A percentile compares a stretch with the other conserved stretches of the same genome.
phyloP scores from a whole-genome alignment of 2,797 vertebrate genomes.

The Buphagus erythrorhynchus region DNA sequence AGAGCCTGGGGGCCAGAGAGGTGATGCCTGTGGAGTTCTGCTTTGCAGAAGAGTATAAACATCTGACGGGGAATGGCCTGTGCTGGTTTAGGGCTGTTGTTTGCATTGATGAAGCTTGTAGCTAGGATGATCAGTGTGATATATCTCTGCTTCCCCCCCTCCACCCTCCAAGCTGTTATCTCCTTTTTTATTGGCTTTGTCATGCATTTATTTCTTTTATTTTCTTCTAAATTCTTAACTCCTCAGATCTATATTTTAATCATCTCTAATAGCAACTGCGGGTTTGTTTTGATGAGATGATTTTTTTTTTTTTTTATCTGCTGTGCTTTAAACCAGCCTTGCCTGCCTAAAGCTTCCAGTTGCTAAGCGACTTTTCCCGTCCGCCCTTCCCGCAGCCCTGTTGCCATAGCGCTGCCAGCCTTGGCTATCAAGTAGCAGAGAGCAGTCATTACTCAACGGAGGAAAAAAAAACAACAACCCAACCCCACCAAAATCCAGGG shows the following conservation, averaged over 20 bases:
- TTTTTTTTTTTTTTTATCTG: neutral
- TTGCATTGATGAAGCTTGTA: neutral
- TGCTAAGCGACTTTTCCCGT: slow-evolving; percentile 75
- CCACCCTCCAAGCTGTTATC: neutral
- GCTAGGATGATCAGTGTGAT: neutral
- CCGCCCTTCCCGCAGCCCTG: slow-evolving; percentile 67
- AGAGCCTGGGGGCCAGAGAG: neutral
- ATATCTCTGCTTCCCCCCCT: neutral
- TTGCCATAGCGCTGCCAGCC: slow-evolving; percentile 79
- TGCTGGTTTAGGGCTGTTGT: neutral
- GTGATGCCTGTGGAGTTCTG: neutral
- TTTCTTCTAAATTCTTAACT: neutral
- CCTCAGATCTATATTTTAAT: neutral
- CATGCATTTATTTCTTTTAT: neutral
- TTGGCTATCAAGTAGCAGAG: slow-evolving; percentile 74
- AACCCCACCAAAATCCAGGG: slow-evolving; percentile 1
- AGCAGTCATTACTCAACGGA: slow-evolving; percentile 63
- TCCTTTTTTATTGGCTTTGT: neutral
- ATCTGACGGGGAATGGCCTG: neutral
- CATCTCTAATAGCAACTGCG: neutral
- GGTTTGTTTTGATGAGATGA: neutral
- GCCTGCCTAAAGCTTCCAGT: slow-evolving; percentile 76
- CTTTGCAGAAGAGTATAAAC: neutral
- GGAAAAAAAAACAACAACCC: neutral
- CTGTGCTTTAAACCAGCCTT: slow-evolving; percentile 67